Conservation (phyloP, 2,113 vertebrate genomes). For the Chlamydotis undulata region DNA sequence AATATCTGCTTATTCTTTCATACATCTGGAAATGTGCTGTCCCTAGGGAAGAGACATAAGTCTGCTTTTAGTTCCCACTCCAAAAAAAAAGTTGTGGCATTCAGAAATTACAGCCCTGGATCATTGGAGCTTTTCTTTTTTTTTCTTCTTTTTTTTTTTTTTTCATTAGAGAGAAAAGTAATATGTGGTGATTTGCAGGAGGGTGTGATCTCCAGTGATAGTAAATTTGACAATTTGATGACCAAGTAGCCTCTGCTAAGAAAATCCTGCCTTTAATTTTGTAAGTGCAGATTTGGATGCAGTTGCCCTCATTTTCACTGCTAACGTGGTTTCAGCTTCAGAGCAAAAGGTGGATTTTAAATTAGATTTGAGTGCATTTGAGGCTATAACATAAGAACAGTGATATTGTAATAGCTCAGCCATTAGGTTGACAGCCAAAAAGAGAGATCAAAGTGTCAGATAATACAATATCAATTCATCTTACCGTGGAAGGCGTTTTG, state of each 20-base stretch:
- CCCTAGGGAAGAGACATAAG: not conserved
- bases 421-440: conserved; percentile 25
- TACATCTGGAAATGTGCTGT: not conserved
- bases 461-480: not conserved
- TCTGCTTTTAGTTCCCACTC: not conserved
- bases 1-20: not conserved
- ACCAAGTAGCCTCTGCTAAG: not conserved
- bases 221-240: not conserved
- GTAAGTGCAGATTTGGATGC: conserved; percentile 35
- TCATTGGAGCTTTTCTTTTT: not conserved
- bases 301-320: not conserved
- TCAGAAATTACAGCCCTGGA: not conserved
- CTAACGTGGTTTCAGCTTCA: not conserved
- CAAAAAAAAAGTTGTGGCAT: not conserved
- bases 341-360: conserved; percentile 51
- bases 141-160: not conserved
- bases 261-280: conserved; percentile 32
- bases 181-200: not conserved
- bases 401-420: not conserved
- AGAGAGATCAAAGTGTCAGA: not conserved
- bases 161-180: not conserved
- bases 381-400: not conserved
- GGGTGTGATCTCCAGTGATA: not conserved
- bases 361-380: conserved; percentile 34
- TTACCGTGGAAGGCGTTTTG: not conserved